Evolutionary conservation across 2,113 vertebrate species (phyloP), one percentile per base, ranked within the genome.

Genomic region (Cygnus atratus): DNA sequence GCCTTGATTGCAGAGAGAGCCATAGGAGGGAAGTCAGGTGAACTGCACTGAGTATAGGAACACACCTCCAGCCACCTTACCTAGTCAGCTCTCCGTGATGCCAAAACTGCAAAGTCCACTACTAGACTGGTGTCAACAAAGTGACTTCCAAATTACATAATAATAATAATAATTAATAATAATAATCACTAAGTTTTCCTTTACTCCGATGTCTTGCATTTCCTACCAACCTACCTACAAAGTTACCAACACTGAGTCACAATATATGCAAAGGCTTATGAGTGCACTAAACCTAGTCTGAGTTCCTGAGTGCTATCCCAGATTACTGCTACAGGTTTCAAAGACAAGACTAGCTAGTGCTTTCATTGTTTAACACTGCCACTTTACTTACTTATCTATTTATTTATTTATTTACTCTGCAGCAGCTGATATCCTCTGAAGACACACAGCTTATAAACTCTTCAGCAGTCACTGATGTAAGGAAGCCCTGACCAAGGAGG

Each of bases 271-370:
- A 43, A 39, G 4, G 26, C 14, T 65, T 73, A 29, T 10, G 4
- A 41, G 25, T 66, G 3, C 37, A 37, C 3, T 11, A 67, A 71
- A 48, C 9, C 9, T 59, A 48, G 33, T 35, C 48, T 62, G 8
- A 8, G 12, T 66, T 74, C 39, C 22, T 52, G 8, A 44, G 11
- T n/a, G 7, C 17, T 33, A 39, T 26, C 8, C 8, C 16, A 61
- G 39, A 65, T 76, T 12, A 2, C 6, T 44, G 17, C 17, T 26
- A 31, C 52, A 41, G 7, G 7, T 66, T 77, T 9, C n/a, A 88
- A 86, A 83, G 74, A 0, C 1, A 58, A 65, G 13, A 2, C 0
- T 6, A 22, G 7, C 14, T 4, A 58, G 10, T 21, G 15, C 63
- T 72, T 77, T 93, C 8, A 12, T 63, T 86, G 35, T 58, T 87